These are phyloP conservation scores for Drosophila nebulosa DNA, from an alignment of 1,140 invertebrate genomes.

Conservation along the genomic window DNA sequence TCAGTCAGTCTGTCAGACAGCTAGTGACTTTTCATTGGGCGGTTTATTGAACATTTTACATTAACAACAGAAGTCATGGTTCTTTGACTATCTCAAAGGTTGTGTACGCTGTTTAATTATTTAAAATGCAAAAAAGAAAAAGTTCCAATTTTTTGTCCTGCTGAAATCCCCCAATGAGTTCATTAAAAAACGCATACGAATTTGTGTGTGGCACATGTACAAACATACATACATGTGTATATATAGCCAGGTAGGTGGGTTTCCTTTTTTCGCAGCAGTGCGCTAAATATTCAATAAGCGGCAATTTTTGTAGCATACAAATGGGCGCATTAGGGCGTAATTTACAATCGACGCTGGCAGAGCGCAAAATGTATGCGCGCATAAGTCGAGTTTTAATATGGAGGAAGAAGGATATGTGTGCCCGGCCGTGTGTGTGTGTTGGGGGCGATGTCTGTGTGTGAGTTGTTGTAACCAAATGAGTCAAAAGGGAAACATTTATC, in stretches of 20 bases:
- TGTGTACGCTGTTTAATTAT: slow-evolving; percentile 65
- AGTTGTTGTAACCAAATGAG: slow-evolving; percentile 65
- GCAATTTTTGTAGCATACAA: slow-evolving; percentile 79
- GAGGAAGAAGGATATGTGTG: slow-evolving; percentile 1
- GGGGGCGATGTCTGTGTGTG: slow-evolving; percentile 1
- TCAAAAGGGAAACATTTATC: slow-evolving; percentile 78
- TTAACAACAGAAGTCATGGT: background rate
- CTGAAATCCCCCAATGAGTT: slow-evolving; percentile 73
- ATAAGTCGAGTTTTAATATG: slow-evolving; percentile 32
- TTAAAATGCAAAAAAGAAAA: slow-evolving; percentile 62
- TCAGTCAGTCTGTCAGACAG: slow-evolving; percentile 15
- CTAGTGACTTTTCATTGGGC: slow-evolving; percentile 55
- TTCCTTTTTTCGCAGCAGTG: background rate
- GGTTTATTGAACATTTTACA: background rate
- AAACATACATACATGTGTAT: background rate
- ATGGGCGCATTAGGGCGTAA: slow-evolving; percentile 77
- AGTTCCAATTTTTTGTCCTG: slow-evolving; percentile 8
- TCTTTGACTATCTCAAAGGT: background rate
- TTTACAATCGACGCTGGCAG: slow-evolving; percentile 65
- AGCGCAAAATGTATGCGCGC: slow-evolving; percentile 46
- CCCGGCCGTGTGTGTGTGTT: slow-evolving; percentile 22
- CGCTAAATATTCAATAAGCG: slow-evolving; percentile 78
- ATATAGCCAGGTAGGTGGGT: background rate
- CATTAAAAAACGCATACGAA: slow-evolving; percentile 48
- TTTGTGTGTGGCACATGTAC: background rate